These are phyloP conservation scores for Cairina moschata DNA, from an alignment of 2,113 vertebrate species.

Conservation along the genomic window DNA sequence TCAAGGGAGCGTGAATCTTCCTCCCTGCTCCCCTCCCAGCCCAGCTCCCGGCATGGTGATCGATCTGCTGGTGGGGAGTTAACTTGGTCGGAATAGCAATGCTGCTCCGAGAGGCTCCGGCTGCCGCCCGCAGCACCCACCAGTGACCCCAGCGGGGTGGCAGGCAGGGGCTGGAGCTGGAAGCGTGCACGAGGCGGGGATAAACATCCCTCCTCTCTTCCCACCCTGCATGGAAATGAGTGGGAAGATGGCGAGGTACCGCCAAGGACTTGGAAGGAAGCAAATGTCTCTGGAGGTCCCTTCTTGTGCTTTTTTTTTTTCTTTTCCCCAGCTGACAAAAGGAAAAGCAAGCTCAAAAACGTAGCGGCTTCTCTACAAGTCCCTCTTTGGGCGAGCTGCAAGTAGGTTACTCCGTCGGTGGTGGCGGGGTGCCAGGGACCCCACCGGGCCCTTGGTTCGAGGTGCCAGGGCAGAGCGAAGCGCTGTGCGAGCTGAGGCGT, in stretches of 20 bases:
- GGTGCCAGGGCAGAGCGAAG: too few species aligned
- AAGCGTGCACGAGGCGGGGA: background rate
- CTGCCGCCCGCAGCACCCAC: background rate
- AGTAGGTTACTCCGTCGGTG: background rate
- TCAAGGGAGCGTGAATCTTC: background rate
- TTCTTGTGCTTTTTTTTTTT: background rate
- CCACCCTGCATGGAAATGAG: too few species aligned
- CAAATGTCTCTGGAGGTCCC: slow-evolving; percentile 2
- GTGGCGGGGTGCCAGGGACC: background rate
- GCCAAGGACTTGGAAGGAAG: slow-evolving; percentile 9
- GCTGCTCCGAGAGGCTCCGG: background rate
- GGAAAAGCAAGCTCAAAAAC: background rate
- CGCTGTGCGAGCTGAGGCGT: background rate
- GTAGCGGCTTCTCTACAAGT: background rate
- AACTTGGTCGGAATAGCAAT: slow-evolving; percentile 43
- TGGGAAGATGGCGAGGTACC: background rate
- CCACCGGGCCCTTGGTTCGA: rapidly evolving
- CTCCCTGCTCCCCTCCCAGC: background rate
- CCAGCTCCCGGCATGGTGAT: background rate
- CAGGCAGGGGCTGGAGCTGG: background rate
- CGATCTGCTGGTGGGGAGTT: slow-evolving; percentile 34
- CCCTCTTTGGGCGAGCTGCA: rapidly evolving
- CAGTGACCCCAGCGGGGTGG: background rate
- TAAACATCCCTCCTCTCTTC: background rate
- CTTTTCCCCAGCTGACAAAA: background rate